Conservation (phyloP, 2,113 vertebrate genomes). For the Phyllostomus discolor region DNA sequence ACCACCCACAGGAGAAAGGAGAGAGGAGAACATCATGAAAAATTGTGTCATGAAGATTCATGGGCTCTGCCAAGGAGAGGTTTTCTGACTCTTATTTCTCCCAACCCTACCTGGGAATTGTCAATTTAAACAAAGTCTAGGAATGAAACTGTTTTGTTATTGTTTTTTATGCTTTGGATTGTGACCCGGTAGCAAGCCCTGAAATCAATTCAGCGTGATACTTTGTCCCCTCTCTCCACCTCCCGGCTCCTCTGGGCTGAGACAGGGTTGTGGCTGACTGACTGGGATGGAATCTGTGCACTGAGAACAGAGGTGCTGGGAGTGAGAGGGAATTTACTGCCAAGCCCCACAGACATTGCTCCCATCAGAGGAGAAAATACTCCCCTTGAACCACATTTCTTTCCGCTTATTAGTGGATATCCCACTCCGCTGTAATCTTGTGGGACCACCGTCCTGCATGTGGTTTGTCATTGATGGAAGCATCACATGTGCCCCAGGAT, state of each 20-base stretch:
- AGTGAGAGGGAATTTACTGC: not conserved
- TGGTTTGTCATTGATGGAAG: not conserved
- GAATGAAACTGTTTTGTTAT: not conserved
- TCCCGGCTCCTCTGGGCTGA: not conserved
- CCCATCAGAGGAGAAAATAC: not conserved
- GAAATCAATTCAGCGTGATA: not conserved
- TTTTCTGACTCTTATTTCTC: not conserved
- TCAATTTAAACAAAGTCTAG: not conserved
- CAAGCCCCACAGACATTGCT: not conserved
- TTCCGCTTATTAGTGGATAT: not conserved
- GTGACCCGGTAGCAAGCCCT: not conserved
- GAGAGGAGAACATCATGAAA: not conserved
- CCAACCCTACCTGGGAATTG: not conserved
- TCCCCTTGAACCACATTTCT: not conserved
- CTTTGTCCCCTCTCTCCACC: not conserved
- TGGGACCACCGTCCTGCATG: not conserved
- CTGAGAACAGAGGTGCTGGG: not conserved
- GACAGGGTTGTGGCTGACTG: not conserved
- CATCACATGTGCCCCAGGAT: not conserved
- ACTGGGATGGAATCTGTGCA: not conserved
- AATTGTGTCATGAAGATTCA: not conserved
- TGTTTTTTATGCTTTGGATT: not conserved
- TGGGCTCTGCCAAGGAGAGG: not conserved
- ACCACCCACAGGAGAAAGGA: not conserved
- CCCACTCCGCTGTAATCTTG: not conserved